phyloP scores from a whole-genome alignment of 2,888 invertebrate genomes.

The Dryobota labecula region DNA sequence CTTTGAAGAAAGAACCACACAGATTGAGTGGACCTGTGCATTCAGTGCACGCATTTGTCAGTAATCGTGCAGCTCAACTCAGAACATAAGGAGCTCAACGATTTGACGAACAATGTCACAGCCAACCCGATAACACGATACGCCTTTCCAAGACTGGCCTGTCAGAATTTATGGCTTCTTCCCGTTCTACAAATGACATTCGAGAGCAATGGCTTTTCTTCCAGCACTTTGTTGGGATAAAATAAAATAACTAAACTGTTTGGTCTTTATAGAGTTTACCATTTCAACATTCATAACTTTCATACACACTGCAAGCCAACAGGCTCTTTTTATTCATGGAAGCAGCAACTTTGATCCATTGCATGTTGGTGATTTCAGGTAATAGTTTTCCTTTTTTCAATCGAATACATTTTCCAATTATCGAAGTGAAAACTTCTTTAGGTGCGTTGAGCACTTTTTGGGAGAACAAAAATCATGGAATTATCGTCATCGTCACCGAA shows the following conservation, averaged over 20 bases:
- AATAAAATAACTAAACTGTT: background rate
- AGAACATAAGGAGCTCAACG: too few species aligned
- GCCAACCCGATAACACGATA: background rate
- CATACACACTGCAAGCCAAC: background rate
- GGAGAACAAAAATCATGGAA: too few species aligned
- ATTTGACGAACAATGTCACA: too few species aligned
- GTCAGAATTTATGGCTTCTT: background rate
- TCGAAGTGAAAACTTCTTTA: too few species aligned
- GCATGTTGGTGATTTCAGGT: background rate
- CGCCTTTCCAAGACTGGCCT: background rate
- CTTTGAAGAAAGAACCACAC: too few species aligned
- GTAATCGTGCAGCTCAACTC: too few species aligned
- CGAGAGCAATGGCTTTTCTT: background rate
- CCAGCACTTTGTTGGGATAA: background rate
- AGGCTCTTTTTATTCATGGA: background rate
- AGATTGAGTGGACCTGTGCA: too few species aligned
- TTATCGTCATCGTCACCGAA: too few species aligned
- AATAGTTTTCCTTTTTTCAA: background rate
- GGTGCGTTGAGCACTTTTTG: too few species aligned
- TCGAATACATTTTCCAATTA: background rate
- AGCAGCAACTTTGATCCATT: background rate
- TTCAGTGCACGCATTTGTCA: too few species aligned
- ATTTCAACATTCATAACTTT: background rate
- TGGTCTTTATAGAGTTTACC: too few species aligned
- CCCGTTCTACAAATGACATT: background rate